phyloP scores from a whole-genome alignment of 1,140 invertebrate genomes.

The Oryctes rhinoceros region DNA sequence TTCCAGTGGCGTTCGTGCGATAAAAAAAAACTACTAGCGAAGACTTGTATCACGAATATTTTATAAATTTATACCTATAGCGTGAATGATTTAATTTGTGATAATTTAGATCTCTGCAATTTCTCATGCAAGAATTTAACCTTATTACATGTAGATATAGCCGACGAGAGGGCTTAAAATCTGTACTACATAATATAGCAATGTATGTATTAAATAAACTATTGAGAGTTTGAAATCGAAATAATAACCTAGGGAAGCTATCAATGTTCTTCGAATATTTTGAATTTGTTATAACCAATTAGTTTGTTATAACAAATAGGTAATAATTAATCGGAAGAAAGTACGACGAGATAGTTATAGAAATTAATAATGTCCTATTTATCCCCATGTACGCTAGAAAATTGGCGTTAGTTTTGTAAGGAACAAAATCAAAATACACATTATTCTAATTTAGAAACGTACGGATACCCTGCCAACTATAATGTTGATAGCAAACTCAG shows the following conservation, averaged over 20 bases:
- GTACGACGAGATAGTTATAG: constrained; percentile 18
- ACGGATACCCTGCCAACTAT: background rate
- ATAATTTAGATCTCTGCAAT: constrained; percentile 7
- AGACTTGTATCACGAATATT: background rate
- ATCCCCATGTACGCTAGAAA: background rate
- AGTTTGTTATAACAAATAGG: background rate
- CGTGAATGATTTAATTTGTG: constrained; percentile 11
- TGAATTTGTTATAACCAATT: constrained; percentile 4
- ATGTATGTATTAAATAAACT: background rate
- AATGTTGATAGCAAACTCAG: constrained; percentile 15
- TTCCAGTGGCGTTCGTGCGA: constrained; percentile 19
- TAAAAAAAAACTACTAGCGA: background rate
- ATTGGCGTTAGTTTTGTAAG: background rate
- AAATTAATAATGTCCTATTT: constrained; percentile 21
- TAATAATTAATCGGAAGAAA: constrained; percentile 32
- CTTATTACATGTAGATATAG: background rate
- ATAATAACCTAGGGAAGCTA: background rate
- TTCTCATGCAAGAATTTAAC: background rate
- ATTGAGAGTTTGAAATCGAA: background rate
- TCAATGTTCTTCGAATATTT: constrained; percentile 2
- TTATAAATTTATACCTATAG: background rate
- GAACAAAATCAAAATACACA: constrained; percentile 17
- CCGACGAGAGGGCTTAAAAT: background rate
- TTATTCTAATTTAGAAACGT: background rate
- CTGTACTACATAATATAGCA: constrained; percentile 6